A percentile compares a stretch with the other conserved stretches of the same genome.
Evolutionary conservation across 2,888 invertebrate genomes (phyloP).

Genomic region (Andrena bucephala): DNA sequence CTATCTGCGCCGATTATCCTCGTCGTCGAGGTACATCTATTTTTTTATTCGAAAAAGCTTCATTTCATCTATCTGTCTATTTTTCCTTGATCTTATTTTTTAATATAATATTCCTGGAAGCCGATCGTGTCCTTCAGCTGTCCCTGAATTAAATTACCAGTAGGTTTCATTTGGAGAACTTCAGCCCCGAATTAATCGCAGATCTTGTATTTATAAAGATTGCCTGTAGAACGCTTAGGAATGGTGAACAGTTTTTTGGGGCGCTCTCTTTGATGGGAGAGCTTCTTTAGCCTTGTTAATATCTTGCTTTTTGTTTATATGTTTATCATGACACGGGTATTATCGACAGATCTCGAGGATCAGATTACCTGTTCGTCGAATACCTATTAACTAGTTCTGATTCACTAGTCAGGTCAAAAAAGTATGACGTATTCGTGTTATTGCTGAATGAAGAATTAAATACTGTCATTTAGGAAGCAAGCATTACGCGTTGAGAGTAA

Average conservation of each 20-base stretch:
- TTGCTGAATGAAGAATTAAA: background rate
- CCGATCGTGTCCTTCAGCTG: background rate
- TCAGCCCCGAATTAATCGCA: too few species aligned
- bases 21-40: constrained; percentile 15
- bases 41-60: background rate
- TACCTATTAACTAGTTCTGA: background rate
- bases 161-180: too few species aligned
- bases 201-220: too few species aligned
- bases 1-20: background rate
- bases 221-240: too few species aligned
- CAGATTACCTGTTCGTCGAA: background rate
- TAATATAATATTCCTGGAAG: background rate
- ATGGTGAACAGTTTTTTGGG: too few species aligned
- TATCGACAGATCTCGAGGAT: background rate
- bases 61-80: too few species aligned
- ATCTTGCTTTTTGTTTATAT: too few species aligned
- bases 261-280: too few species aligned
- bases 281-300: too few species aligned
- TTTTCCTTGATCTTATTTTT: background rate
- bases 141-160: too few species aligned
- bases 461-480: background rate
- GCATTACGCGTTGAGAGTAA: background rate
- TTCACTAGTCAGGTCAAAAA: background rate
- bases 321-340: too few species aligned
- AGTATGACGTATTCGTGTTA: background rate